A percentile compares a stretch with the other conserved stretches of the same genome.
Conservation (phyloP, 2,797 vertebrate species). For the Gambusia yucatana region DNA sequence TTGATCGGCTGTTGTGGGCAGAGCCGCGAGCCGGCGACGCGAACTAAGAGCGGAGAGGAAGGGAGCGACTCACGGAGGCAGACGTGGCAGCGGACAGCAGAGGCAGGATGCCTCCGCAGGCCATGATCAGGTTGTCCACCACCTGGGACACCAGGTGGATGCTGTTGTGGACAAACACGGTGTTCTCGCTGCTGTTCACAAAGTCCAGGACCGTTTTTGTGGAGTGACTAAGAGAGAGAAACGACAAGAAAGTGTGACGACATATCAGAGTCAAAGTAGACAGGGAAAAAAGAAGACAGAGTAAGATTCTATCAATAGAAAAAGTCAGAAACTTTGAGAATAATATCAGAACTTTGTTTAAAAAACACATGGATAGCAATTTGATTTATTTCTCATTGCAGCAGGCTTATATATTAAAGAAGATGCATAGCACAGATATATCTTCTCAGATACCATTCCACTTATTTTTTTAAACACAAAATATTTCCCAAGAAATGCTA, state of each 20-base stretch:
- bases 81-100: slow-evolving; percentile 97
- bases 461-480: neutral
- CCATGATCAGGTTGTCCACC: slow-evolving; percentile 98
- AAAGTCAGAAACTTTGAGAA: too few species aligned
- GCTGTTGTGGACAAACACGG: slow-evolving; percentile 98
- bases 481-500: neutral
- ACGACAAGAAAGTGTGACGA: slow-evolving; percentile 14
- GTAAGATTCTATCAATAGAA: too few species aligned
- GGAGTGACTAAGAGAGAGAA: slow-evolving; percentile 86
- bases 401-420: neutral
- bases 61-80: slow-evolving; percentile 76
- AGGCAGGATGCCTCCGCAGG: slow-evolving; percentile 96
- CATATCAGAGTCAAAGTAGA: too few species aligned
- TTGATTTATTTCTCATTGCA: too few species aligned
- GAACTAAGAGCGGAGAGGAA: slow-evolving; percentile 12
- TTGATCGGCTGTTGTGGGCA: slow-evolving; percentile 62
- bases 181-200: slow-evolving; percentile 97
- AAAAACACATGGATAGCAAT: too few species aligned
- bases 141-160: slow-evolving; percentile 98
- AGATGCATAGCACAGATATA: neutral
- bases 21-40: slow-evolving; percentile 21
- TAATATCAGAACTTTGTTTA: too few species aligned
- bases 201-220: slow-evolving; percentile 98
- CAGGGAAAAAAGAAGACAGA: too few species aligned
- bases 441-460: neutral